Conservation (phyloP, 2,113 vertebrate species). For the Cebus imitator region DNA sequence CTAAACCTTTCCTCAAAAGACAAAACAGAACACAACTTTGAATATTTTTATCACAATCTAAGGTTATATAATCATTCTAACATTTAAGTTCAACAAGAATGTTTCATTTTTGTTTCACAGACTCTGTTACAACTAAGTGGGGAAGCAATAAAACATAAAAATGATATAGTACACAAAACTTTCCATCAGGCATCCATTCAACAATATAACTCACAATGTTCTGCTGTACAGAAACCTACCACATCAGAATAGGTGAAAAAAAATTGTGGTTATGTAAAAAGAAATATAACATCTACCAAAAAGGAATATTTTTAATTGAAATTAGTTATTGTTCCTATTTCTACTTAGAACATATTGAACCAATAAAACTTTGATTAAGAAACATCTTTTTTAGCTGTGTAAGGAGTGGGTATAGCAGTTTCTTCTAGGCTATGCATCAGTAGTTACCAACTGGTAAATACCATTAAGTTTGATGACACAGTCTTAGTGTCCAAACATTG, state of each 20-base stretch:
- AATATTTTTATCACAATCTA: neutral
- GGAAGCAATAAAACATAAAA: neutral
- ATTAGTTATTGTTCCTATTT: constrained; percentile 32
- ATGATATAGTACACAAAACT: neutral
- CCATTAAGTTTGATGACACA: neutral
- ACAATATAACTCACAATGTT: neutral
- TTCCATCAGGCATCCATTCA: neutral
- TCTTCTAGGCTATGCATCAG: neutral
- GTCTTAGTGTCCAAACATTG: neutral
- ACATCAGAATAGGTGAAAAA: neutral
- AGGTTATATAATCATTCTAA: constrained; percentile 9
- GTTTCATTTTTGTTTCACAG: constrained; percentile 9
- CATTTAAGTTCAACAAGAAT: constrained; percentile 3
- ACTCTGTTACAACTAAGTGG: neutral
- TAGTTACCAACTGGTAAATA: neutral
- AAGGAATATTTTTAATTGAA: constrained; percentile 5
- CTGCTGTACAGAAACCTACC: neutral
- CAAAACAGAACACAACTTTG: neutral
- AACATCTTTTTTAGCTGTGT: neutral
- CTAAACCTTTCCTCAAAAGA: neutral
- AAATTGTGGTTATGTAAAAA: neutral
- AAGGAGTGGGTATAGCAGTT: neutral
- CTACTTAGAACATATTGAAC: neutral
- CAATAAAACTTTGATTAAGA: constrained; percentile 11
- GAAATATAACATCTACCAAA: neutral